A percentile compares a stretch with the other conserved stretches of the same genome.
Evolutionary conservation across 2,888 invertebrate species (phyloP).

Genomic region (Yponomeuta plumbellus): DNA sequence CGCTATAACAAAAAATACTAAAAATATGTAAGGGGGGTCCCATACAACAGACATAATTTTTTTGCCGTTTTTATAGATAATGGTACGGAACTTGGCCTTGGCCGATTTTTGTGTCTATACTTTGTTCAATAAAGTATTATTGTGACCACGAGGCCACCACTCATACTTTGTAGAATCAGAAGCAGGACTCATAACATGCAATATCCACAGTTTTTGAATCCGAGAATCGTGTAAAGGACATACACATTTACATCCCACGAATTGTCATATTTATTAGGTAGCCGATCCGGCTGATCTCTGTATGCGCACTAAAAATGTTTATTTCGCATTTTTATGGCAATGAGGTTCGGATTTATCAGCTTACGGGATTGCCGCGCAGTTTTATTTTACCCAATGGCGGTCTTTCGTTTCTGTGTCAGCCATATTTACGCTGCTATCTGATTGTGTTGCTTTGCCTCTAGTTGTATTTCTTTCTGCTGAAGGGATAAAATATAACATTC

Average conservation of each 20-base stretch:
- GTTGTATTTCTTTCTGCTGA: neutral
- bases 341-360: neutral
- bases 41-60: too few relatives aligned
- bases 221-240: neutral
- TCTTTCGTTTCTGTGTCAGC: neutral
- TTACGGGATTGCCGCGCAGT: constrained; percentile 4
- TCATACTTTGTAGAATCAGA: too few relatives aligned
- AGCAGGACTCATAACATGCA: too few relatives aligned
- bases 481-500: neutral
- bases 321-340: neutral
- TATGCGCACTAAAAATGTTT: neutral
- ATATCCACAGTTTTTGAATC: too few relatives aligned
- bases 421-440: constrained; percentile 8
- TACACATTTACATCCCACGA: neutral
- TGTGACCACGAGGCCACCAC: too few relatives aligned
- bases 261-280: neutral
- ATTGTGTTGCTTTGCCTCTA: neutral
- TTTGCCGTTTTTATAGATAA: too few relatives aligned
- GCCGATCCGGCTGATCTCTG: neutral
- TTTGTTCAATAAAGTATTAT: too few relatives aligned
- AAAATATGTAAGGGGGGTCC: too few relatives aligned
- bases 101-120: too few relatives aligned
- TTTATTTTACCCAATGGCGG: neutral
- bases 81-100: too few relatives aligned
- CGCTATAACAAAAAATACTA: too few relatives aligned